phyloP scores from a whole-genome alignment of 2,113 vertebrate species.

The Herpetotheres cachinnans region DNA sequence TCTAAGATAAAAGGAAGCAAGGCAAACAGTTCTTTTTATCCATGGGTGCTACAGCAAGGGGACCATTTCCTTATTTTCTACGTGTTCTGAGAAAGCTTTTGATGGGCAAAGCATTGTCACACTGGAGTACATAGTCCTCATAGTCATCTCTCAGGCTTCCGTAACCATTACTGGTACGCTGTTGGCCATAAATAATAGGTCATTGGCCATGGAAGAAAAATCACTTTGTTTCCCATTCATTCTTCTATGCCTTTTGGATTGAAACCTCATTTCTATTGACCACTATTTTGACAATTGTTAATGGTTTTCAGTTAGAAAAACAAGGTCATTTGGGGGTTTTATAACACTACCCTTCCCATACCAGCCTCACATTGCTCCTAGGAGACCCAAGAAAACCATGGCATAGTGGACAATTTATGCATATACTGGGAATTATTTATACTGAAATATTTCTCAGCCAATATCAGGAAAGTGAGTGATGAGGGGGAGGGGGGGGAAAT shows the following conservation, averaged over 20 bases:
- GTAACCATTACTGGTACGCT: not conserved
- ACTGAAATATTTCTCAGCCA: not conserved
- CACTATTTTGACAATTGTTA: not conserved
- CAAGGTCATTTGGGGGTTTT: not conserved
- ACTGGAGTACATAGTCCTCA: rapidly evolving
- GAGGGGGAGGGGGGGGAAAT: rapidly evolving
- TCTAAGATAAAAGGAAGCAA: not conserved
- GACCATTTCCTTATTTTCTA: not conserved
- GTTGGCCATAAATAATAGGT: not conserved
- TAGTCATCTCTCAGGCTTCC: not conserved
- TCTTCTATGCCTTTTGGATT: not conserved
- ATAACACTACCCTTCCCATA: not conserved
- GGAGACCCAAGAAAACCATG: not conserved
- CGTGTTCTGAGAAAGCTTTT: not conserved
- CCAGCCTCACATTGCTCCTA: not conserved
- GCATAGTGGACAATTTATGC: not conserved
- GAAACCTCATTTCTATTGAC: not conserved
- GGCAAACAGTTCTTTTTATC: not conserved
- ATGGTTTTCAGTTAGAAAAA: not conserved
- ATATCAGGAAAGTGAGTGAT: not conserved
- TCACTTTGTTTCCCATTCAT: not conserved
- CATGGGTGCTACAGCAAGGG: not conserved
- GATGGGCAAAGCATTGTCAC: not conserved
- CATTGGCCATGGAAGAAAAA: not conserved
- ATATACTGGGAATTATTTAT: not conserved